Base-by-base conservation (phyloP, 2,888 invertebrate species). In the Philhelius pedissequus region DNA sequence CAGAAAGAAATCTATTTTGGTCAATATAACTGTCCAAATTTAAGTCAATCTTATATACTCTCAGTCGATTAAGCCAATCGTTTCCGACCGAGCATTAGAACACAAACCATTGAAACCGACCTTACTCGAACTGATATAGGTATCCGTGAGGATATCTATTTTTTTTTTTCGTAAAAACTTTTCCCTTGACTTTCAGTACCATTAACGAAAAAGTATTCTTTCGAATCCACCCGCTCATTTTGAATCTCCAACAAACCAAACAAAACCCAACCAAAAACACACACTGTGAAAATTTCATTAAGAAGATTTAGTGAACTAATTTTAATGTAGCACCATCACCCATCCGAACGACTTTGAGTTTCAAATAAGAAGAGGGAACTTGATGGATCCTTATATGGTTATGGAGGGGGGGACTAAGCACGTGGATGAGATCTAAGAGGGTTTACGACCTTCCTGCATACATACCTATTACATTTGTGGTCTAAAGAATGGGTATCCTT, bases 301-400 rank as follows among this genome's bases (percentile, higher is more conserved):
- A 83, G 52, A 83, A 74, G 78, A 83, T 74, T 79, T 79, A 78
- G 48, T 79, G 83, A 56, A 79, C 83, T 74, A 74, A 83, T 83
- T 83, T 83, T 70, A 83, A 83, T 78, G 78, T 62, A 78, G 50
- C 73, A 4, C 8, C 18, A 11, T 52, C 52, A 73, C 38, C 27
- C 43, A 45, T 45, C 18, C 9, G 4, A 20, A 11, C 6, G 20
- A 22, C 13, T 25, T 48, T 18, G 54, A 18, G 48, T 20, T 13
- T 11, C 30, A 43, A 20, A 7, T 9, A 56, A 56, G 8, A 56
- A 56, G 52, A 30, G 13, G 5, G 35, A 18, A 30, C 13, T 11
- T 4, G 40, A 60, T n/a, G 40, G 9, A 32, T 54, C 7, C 20
- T 13, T 20, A 35, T 20, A 20, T 11, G 32, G 4, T 2, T 8